Conservation (phyloP, 2,888 invertebrate species). For the Hartigia nigra region DNA sequence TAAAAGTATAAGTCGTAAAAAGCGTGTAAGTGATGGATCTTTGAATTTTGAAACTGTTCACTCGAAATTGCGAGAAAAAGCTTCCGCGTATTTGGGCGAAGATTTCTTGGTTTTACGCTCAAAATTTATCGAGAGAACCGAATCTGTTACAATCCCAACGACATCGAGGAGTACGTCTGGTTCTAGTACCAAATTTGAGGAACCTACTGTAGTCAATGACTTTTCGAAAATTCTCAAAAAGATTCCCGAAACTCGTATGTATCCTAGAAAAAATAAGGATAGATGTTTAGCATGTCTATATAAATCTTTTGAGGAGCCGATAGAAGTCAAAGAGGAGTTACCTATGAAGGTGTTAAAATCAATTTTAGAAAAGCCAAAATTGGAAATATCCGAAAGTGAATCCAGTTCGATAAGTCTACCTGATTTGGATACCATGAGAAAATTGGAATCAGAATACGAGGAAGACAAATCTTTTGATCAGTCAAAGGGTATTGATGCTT, state of each 20-base stretch:
- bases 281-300: constrained; percentile 57
- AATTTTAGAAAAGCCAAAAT: constrained; percentile 2
- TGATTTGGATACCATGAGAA: constrained; percentile 13
- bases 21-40: constrained; percentile 12
- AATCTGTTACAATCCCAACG: constrained; percentile 32
- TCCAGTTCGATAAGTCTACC: constrained; percentile 27
- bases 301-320: constrained; percentile 31
- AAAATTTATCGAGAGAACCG: constrained; percentile 19
- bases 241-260: constrained; percentile 49
- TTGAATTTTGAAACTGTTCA: constrained; percentile 21
- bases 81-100: constrained; percentile 18
- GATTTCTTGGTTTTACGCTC: constrained; percentile 9
- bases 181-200: constrained; percentile 28
- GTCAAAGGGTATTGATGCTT: neutral
- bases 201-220: constrained; percentile 17
- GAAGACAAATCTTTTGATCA: neutral
- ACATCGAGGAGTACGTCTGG: constrained; percentile 40
- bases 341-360: constrained; percentile 15
- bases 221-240: constrained; percentile 27
- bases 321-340: constrained; percentile 16
- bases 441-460: neutral
- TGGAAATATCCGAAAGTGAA: constrained; percentile 26
- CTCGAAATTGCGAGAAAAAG: constrained; percentile 31
- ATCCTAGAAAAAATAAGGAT: constrained; percentile 47
- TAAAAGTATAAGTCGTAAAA: neutral